phyloP scores from a whole-genome alignment of 2,797 vertebrate genomes.

The Falco cherrug region DNA sequence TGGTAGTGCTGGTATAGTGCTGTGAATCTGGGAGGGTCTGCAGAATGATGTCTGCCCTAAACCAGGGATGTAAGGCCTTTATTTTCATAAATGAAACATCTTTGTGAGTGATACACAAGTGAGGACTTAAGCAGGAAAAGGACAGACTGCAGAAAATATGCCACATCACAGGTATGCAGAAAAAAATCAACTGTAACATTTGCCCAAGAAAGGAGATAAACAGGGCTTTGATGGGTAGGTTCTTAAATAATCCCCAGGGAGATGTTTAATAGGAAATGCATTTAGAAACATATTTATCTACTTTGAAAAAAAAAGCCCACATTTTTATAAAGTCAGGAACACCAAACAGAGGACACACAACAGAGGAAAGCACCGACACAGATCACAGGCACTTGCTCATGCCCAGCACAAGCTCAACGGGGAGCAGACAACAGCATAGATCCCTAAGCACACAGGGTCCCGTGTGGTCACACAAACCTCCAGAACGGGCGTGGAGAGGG shows the following conservation, averaged over 20 bases:
- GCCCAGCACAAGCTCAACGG: rapidly evolving
- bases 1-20: not conserved
- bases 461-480: not conserved
- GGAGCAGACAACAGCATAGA: not conserved
- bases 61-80: not conserved
- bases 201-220: not conserved
- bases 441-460: not conserved
- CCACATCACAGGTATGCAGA: not conserved
- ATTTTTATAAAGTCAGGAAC: not conserved
- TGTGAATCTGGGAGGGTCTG: not conserved
- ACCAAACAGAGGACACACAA: not conserved
- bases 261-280: not conserved
- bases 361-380: rapidly evolving
- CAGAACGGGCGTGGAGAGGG: rapidly evolving
- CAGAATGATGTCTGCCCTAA: not conserved
- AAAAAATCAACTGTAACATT: slow-evolving; percentile 18
- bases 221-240: not conserved
- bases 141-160: not conserved
- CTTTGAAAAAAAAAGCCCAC: not conserved
- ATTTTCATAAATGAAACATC: not conserved
- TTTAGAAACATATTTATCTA: not conserved
- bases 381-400: not conserved
- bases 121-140: not conserved
- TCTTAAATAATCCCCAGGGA: not conserved
- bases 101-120: not conserved